Conservation (phyloP, 2,797 vertebrate genomes). For the Chanos chanos region DNA sequence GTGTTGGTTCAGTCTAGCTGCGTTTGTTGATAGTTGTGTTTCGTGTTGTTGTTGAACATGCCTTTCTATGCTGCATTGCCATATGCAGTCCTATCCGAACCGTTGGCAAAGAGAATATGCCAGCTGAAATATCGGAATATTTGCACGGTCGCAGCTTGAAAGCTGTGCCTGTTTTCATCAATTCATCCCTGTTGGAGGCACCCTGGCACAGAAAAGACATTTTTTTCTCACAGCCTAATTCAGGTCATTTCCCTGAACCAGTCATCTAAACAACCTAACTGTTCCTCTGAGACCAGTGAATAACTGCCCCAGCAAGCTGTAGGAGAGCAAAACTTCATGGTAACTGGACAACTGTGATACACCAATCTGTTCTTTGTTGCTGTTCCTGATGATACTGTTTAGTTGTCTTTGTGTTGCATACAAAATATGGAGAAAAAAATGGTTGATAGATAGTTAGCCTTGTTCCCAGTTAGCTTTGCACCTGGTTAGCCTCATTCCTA, state of each 20-base stretch:
- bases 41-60: slow-evolving; percentile 45
- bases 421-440: too few relatives aligned
- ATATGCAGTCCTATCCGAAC: slow-evolving; percentile 42
- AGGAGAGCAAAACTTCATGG: slow-evolving; percentile 34
- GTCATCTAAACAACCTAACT: slow-evolving; percentile 65
- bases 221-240: slow-evolving; percentile 58
- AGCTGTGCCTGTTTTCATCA: slow-evolving; percentile 48
- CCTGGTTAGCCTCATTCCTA: too few relatives aligned
- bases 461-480: too few relatives aligned
- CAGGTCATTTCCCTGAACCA: slow-evolving; percentile 61
- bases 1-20: slow-evolving; percentile 24
- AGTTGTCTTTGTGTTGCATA: too few relatives aligned
- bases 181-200: slow-evolving; percentile 54
- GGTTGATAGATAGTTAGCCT: too few relatives aligned
- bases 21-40: slow-evolving; percentile 42
- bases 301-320: slow-evolving; percentile 45
- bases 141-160: slow-evolving; percentile 58
- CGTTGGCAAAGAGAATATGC: slow-evolving; percentile 52
- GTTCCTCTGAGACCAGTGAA: slow-evolving; percentile 48
- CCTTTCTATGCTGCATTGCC: slow-evolving; percentile 41
- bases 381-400: slow-evolving; percentile 27
- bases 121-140: slow-evolving; percentile 68
- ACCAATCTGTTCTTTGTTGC: slow-evolving; percentile 24
- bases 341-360: slow-evolving; percentile 44
- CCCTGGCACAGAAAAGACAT: slow-evolving; percentile 60